phyloP scores from a whole-genome alignment of 35 echinoderm and acorn worm species.

The Eucidaris tribuloides region DNA sequence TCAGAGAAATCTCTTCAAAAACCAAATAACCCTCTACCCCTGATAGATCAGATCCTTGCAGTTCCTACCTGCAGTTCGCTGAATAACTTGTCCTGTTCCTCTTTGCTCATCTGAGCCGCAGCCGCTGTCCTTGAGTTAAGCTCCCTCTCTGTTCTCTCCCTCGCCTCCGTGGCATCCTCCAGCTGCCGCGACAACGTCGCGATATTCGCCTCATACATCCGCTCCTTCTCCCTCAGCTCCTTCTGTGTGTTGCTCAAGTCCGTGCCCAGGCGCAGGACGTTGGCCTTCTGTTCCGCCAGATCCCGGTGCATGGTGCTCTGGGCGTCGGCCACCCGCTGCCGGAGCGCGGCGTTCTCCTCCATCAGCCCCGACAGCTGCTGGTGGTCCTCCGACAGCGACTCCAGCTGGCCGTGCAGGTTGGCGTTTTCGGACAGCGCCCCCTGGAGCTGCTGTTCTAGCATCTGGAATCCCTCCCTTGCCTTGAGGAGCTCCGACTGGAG shows the following conservation, averaged over 20 bases:
- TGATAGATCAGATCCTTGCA: too few species aligned
- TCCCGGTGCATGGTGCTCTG: constrained; percentile 78
- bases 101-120: constrained; percentile 52
- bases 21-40: too few species aligned
- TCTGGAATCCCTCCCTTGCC: constrained; percentile 33
- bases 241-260: constrained; percentile 75
- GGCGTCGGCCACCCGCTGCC: constrained; percentile 71
- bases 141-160: constrained; percentile 52
- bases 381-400: constrained; percentile 82
- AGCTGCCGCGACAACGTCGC: constrained; percentile 43
- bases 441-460: constrained; percentile 66
- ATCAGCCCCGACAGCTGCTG: constrained; percentile 58
- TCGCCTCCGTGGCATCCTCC: constrained; percentile 57
- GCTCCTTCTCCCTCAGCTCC: constrained; percentile 77
- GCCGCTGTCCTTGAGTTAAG: constrained; percentile 29
- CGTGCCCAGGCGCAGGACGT: constrained; percentile 45
- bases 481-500: constrained; percentile 39
- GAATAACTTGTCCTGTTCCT: constrained; percentile 50
- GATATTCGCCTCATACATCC: constrained; percentile 42
- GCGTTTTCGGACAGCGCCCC: constrained; percentile 72
- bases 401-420: constrained; percentile 87
- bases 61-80: constrained; percentile 24
- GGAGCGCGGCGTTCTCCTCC: constrained; percentile 72
- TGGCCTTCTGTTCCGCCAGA: constrained; percentile 74
- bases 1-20: too few species aligned